Evolutionary conservation across 2,113 vertebrate genomes (phyloP).

Genomic region (Hemiprocne comata): DNA sequence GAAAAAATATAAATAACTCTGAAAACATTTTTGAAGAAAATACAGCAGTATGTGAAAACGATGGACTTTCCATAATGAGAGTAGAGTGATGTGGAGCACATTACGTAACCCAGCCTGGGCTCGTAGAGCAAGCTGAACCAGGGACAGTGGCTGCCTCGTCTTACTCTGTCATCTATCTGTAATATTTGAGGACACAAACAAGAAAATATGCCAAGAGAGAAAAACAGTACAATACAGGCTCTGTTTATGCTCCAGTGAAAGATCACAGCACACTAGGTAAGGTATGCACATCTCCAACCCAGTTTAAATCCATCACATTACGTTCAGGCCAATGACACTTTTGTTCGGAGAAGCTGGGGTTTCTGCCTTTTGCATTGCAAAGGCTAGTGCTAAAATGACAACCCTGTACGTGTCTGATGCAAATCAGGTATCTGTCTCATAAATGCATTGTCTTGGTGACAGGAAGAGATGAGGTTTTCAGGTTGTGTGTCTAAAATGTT

Average conservation of each 20-base stretch:
- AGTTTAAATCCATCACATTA: constrained; percentile 47
- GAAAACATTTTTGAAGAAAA: background rate
- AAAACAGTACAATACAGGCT: constrained; percentile 33
- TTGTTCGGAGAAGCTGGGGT: constrained; percentile 35
- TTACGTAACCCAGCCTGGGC: background rate
- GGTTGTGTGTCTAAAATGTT: background rate
- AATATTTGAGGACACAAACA: background rate
- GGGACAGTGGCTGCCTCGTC: background rate
- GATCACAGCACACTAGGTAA: constrained; percentile 57
- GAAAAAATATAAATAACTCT: background rate
- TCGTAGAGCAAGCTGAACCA: background rate
- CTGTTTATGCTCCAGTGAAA: constrained; percentile 51
- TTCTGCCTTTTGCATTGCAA: constrained; percentile 13
- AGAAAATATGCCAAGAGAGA: constrained; percentile 32
- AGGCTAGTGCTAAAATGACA: background rate
- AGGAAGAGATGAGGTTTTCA: background rate
- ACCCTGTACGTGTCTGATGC: rapidly evolving
- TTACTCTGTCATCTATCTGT: background rate
- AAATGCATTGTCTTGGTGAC: background rate
- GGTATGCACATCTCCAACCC: constrained; percentile 48
- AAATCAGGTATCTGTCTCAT: background rate
- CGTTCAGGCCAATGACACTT: background rate
- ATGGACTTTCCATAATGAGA: background rate
- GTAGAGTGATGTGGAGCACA: background rate
- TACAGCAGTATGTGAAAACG: background rate